Evolutionary conservation across 2,797 vertebrate species (phyloP).

Genomic region (Trichosurus vulpecula): DNA sequence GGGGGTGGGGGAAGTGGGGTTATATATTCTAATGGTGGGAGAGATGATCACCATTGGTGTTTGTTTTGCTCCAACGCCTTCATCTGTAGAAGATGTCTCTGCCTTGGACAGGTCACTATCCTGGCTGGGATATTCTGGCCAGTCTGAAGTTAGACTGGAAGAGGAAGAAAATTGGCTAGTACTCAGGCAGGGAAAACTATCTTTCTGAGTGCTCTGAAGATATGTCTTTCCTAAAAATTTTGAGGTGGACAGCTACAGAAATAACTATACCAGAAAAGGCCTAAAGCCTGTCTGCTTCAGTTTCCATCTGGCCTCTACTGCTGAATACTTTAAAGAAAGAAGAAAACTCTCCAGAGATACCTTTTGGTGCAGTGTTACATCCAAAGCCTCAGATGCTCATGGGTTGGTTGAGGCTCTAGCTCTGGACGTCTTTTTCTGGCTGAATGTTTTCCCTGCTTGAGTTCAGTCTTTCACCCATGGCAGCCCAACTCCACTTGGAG

Average conservation of each 20-base stretch:
- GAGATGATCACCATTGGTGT: not conserved
- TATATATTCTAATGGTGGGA: not conserved
- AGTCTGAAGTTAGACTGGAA: constrained; percentile 1
- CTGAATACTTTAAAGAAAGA: not conserved
- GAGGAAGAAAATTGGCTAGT: constrained; percentile 25
- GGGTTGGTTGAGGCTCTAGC: not conserved
- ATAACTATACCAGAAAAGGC: not conserved
- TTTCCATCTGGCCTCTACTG: not conserved
- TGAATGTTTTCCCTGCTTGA: not conserved
- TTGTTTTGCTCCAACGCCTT: not conserved
- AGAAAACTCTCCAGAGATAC: not conserved
- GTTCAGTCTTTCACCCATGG: not conserved
- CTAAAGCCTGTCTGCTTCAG: not conserved
- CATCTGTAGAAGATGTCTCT: not conserved
- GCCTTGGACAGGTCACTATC: not conserved
- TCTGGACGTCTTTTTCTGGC: not conserved
- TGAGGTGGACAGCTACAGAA: constrained; percentile 19
- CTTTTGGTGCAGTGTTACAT: not conserved
- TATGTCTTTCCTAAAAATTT: not conserved
- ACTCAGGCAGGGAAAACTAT: not conserved
- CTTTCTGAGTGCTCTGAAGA: not conserved
- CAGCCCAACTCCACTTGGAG: not conserved
- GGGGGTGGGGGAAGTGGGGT: not conserved
- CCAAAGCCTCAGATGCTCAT: not conserved
- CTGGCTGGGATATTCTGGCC: not conserved